Percentiles rank a stretch among this genome's conserved stretches.
These are phyloP conservation scores for Zygaena filipendulae DNA, from an alignment of 2,888 invertebrate genomes.

Conservation along the genomic window DNA sequence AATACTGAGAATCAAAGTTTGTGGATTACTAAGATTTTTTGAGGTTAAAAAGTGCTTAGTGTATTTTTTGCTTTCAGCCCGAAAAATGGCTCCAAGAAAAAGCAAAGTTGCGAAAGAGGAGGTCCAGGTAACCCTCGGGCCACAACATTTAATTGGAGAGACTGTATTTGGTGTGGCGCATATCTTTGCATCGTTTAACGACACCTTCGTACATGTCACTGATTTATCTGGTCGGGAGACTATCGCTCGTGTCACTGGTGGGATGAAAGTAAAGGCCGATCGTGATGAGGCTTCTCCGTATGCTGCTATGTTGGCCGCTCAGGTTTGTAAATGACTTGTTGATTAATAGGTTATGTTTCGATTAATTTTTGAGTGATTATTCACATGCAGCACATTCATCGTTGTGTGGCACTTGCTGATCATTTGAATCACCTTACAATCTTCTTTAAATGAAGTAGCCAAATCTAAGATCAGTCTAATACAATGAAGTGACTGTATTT, in stretches of 20 bases:
- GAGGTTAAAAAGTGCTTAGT: conserved; percentile 50
- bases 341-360: neutral
- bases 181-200: conserved; percentile 99
- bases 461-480: too few relatives aligned
- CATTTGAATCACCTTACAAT: too few relatives aligned
- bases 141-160: conserved; percentile 97
- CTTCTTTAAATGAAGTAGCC: too few relatives aligned
- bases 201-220: conserved; percentile 99
- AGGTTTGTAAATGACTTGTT: conserved; percentile 66
- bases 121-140: conserved; percentile 94
- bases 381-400: too few relatives aligned
- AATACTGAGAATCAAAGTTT: too few relatives aligned
- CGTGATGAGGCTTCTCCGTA: conserved; percentile 99
- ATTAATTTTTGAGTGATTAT: too few relatives aligned
- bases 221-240: conserved; percentile 98
- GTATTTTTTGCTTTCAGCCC: conserved; percentile 62
- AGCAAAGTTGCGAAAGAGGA: conserved; percentile 97
- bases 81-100: conserved; percentile 94
- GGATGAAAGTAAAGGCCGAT: conserved; percentile 99
- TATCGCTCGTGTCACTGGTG: conserved; percentile 94
- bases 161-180: conserved; percentile 99
- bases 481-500: too few relatives aligned
- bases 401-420: too few relatives aligned
- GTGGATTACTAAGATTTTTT: conserved; percentile 45
- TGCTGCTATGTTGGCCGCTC: conserved; percentile 99